Evolutionary conservation across 1,140 invertebrate genomes (phyloP).

Genomic region (Drosophila nigrodunni): DNA sequence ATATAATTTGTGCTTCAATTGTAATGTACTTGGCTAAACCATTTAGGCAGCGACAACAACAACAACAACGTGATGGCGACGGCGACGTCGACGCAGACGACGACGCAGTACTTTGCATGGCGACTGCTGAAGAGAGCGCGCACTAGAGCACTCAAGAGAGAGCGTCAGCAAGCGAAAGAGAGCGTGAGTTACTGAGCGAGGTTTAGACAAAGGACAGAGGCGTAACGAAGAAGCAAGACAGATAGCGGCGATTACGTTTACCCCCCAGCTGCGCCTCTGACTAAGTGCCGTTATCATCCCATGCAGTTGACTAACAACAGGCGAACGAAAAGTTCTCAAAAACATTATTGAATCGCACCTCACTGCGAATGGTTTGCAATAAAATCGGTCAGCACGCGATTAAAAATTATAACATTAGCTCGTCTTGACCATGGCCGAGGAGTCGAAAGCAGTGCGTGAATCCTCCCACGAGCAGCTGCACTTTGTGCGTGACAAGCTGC

Average conservation of each 20-base stretch:
- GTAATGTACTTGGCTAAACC: constrained; percentile 45
- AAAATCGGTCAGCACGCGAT: constrained; percentile 3
- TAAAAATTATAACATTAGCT: too few relatives aligned
- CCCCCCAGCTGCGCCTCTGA: constrained; percentile 18
- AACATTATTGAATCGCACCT: constrained; percentile 53
- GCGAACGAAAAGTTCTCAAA: constrained; percentile 12
- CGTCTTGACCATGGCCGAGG: constrained; percentile 37
- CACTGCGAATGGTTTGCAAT: constrained; percentile 39
- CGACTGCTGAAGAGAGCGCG: not conserved
- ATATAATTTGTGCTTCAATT: constrained; percentile 46
- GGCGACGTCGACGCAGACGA: not conserved
- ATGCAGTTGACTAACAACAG: constrained; percentile 30
- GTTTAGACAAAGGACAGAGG: constrained; percentile 1
- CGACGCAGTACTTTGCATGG: constrained; percentile 25
- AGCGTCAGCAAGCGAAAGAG: not conserved
- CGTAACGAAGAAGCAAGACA: constrained; percentile 5
- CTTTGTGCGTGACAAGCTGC: constrained; percentile 70
- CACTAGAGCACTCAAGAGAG: not conserved
- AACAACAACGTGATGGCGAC: constrained; percentile 4
- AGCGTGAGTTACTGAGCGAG: not conserved
- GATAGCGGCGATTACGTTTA: not conserved
- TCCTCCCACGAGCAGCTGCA: constrained; percentile 38
- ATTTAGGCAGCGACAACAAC: constrained; percentile 25
- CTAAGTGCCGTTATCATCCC: constrained; percentile 53
- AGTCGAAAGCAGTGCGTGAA: not conserved